Conservation (phyloP, 2,888 invertebrate genomes). For the Eristalis intricaria region DNA sequence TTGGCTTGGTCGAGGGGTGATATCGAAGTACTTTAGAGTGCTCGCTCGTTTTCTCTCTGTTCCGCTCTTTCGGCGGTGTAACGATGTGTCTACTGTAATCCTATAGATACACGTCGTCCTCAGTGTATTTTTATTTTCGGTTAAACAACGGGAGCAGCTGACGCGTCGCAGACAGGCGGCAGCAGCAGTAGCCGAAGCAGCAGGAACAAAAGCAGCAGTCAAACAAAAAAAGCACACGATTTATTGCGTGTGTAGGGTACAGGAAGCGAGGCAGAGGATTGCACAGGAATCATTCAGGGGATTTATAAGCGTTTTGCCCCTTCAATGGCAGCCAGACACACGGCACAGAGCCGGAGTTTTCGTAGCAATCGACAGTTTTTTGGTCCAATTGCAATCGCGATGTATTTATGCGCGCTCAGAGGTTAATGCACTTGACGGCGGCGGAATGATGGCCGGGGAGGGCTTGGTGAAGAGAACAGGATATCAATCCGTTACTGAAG, state of each 20-base stretch:
- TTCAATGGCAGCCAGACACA: neutral
- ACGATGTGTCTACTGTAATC: conserved; percentile 10
- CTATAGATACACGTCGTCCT: conserved; percentile 22
- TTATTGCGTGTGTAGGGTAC: conserved; percentile 26
- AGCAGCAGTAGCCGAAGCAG: neutral
- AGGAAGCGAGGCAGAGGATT: neutral
- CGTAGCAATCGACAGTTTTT: neutral
- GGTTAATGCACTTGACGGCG: neutral
- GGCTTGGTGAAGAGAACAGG: neutral
- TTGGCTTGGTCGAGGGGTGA: conserved; percentile 32
- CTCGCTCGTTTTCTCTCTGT: conserved; percentile 11
- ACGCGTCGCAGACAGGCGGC: conserved; percentile 48
- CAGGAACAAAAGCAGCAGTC: conserved; percentile 1
- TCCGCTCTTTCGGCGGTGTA: neutral
- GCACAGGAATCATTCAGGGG: neutral
- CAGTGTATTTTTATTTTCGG: conserved; percentile 43
- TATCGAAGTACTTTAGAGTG: conserved; percentile 7
- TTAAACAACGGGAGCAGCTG: conserved; percentile 61
- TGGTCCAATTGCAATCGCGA: neutral
- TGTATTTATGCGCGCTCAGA: neutral
- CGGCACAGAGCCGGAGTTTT: neutral
- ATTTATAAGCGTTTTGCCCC: neutral
- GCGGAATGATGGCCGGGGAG: neutral
- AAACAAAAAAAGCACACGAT: conserved; percentile 11
- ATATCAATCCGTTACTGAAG: neutral